A percentile compares a stretch with the other conserved stretches of the same genome.
Conservation (phyloP, 1,140 invertebrate species). For the Orchestia grillus region DNA sequence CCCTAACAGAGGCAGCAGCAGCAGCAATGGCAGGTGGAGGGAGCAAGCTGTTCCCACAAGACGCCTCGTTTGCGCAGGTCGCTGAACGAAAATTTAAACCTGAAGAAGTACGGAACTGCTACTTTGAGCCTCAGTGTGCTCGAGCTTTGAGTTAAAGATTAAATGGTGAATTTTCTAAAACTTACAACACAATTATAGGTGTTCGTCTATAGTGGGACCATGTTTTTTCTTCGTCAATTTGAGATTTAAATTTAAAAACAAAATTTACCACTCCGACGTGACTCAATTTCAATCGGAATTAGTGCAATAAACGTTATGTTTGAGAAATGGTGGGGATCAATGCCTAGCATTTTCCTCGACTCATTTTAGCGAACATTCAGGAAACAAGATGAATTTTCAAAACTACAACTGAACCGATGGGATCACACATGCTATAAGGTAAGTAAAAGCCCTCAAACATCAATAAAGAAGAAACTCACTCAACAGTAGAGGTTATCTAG, state of each 20-base stretch:
- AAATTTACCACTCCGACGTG: no score
- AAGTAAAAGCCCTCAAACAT: no score
- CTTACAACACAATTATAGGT: neutral
- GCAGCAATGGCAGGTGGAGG: neutral
- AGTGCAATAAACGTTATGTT: no score
- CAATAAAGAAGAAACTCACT: no score
- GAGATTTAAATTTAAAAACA: neutral
- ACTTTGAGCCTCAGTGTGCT: neutral
- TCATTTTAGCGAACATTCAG: no score
- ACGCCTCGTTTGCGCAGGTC: slow-evolving; percentile 35
- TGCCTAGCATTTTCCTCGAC: no score
- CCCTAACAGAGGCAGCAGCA: neutral
- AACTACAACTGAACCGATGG: no score
- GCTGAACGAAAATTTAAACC: neutral
- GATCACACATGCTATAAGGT: no score
- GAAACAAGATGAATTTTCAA: no score
- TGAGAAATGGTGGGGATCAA: no score
- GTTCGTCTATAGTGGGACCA: neutral
- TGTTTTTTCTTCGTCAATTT: neutral
- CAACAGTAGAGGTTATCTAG: no score
- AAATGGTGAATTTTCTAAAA: neutral
- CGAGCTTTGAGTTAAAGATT: neutral
- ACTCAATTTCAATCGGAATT: no score
- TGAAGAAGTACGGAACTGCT: neutral
- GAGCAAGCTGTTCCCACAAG: slow-evolving; percentile 11